phyloP scores from a whole-genome alignment of 2,888 invertebrate genomes.

The Trachelus tabidus region DNA sequence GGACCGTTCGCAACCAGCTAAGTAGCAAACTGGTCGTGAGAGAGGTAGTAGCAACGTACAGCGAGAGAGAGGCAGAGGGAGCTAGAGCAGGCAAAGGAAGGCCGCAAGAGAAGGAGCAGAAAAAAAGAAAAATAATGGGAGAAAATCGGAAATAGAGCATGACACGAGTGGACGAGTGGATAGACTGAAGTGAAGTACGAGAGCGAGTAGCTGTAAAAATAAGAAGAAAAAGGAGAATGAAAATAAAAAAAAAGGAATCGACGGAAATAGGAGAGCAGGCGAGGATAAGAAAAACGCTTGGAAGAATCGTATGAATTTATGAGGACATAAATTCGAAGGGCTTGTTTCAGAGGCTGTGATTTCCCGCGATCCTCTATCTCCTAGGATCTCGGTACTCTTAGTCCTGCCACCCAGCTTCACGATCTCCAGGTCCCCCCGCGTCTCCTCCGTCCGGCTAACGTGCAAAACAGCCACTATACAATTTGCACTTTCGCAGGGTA shows the following conservation, averaged over 20 bases:
- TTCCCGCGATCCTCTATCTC: no score
- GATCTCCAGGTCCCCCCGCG: no score
- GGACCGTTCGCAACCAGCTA: constrained; percentile 9
- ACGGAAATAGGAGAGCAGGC: not conserved
- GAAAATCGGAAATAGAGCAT: constrained; percentile 3
- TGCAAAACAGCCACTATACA: no score
- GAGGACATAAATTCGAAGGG: constrained; percentile 59
- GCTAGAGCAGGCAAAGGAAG: constrained; percentile 10
- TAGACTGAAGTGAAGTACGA: no score
- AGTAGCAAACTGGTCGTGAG: constrained; percentile 37
- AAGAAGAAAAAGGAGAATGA: no score
- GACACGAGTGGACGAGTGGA: no score
- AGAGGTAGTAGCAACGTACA: constrained; percentile 9
- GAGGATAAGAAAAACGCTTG: constrained; percentile 49
- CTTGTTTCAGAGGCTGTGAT: constrained; percentile 20
- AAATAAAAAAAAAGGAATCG: no score
- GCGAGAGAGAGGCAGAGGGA: constrained; percentile 13
- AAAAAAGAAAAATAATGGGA: constrained; percentile 13
- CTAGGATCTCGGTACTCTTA: no score
- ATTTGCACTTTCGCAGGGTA: no score
- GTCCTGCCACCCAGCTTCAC: no score
- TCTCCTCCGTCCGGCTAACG: no score
- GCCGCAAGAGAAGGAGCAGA: constrained; percentile 8
- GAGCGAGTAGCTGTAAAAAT: no score
- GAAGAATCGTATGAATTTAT: constrained; percentile 62